phyloP scores from a whole-genome alignment of 2,888 invertebrate species.

The Entomobrya proxima region DNA sequence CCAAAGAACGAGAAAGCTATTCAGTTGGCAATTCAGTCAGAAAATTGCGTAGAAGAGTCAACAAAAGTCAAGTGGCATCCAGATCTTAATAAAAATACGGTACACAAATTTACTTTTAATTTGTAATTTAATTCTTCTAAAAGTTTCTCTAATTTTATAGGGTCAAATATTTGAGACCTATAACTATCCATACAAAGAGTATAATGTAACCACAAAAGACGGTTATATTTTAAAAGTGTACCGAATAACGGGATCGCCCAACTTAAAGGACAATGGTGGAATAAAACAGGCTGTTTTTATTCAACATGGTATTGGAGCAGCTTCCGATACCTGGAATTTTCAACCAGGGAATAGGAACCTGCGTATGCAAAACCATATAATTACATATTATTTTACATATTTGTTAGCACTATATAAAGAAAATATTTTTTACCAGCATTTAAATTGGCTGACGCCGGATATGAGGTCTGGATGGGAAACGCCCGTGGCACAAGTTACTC shows the following conservation, averaged over 20 bases:
- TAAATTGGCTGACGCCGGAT: conserved; percentile 31
- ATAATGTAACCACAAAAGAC: conserved; percentile 34
- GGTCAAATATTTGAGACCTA: background rate
- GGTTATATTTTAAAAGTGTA: conserved; percentile 18
- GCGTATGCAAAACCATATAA: background rate
- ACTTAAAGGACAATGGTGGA: background rate
- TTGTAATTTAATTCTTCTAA: background rate
- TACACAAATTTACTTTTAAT: too few species aligned
- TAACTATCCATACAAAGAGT: background rate
- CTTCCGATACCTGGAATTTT: conserved; percentile 36
- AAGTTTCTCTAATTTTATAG: background rate
- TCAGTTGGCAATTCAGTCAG: too few species aligned
- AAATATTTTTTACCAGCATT: background rate
- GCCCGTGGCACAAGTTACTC: conserved; percentile 26
- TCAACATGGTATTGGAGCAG: conserved; percentile 13
- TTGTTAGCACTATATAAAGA: background rate
- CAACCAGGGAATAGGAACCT: conserved; percentile 15
- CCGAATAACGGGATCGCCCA: conserved; percentile 13
- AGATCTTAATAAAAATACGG: too few species aligned
- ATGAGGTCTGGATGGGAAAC: conserved; percentile 38
- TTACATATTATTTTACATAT: background rate
- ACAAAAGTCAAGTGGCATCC: too few species aligned
- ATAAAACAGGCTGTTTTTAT: conserved; percentile 13
- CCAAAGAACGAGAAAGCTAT: too few species aligned
- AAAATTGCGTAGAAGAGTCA: too few species aligned